phyloP scores from a whole-genome alignment of 2,113 vertebrate species.

The Vicugna pacos region DNA sequence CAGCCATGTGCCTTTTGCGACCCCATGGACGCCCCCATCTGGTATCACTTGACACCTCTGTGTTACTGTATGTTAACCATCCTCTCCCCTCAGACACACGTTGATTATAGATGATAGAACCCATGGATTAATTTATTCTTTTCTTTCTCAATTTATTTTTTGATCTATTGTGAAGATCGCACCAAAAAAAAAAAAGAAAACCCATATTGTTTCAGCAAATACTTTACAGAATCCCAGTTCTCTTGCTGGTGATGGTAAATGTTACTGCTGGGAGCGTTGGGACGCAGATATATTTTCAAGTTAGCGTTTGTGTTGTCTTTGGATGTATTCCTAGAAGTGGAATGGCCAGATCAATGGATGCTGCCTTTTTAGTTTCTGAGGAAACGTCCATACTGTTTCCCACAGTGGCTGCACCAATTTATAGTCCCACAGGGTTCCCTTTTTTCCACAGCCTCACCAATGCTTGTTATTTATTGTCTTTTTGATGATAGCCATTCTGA shows the following conservation, averaged over 20 bases:
- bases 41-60: not conserved
- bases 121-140: not conserved
- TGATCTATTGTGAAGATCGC: not conserved
- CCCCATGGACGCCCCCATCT: too few species aligned
- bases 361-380: not conserved
- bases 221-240: not conserved
- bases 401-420: not conserved
- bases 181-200: not conserved
- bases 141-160: conserved; percentile 21
- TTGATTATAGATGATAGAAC: not conserved
- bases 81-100: too few species aligned
- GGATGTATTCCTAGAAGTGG: not conserved
- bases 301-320: not conserved
- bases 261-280: not conserved
- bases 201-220: not conserved
- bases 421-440: not conserved
- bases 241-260: not conserved
- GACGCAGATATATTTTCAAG: not conserved
- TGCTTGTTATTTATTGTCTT: not conserved
- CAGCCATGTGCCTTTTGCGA: not conserved
- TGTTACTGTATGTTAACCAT: not conserved
- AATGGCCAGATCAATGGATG: not conserved
- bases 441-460: not conserved
- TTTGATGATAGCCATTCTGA: not conserved
- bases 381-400: not conserved